phyloP scores from a whole-genome alignment of 2,888 invertebrate genomes.

The Vanessa cardui region DNA sequence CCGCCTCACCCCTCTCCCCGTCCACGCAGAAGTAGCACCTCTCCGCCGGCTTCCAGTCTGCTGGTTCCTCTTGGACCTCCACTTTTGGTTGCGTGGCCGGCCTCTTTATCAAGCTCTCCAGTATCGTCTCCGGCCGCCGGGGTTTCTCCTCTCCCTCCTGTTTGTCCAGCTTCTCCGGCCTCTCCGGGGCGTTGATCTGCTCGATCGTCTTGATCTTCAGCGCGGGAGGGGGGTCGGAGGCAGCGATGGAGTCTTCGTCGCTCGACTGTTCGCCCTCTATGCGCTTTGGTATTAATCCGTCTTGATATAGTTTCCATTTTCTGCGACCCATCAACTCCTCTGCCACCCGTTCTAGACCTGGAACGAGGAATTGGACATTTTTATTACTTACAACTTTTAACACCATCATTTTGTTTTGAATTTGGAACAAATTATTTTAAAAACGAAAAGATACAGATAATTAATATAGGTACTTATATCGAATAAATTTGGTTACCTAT shows the following conservation, averaged over 20 bases:
- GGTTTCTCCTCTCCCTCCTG: constrained; percentile 54
- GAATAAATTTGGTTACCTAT: too few relatives aligned
- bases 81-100: constrained; percentile 76
- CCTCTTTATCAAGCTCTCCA: constrained; percentile 79
- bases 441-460: too few relatives aligned
- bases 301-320: constrained; percentile 97
- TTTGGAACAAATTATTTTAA: too few relatives aligned
- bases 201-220: constrained; percentile 81
- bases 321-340: constrained; percentile 98
- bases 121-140: constrained; percentile 76
- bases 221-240: constrained; percentile 74
- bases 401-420: background rate
- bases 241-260: constrained; percentile 75
- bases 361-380: constrained; percentile 47
- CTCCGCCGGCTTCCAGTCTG: constrained; percentile 92
- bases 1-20: constrained; percentile 59
- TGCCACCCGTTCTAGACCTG: constrained; percentile 97
- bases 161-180: constrained; percentile 56
- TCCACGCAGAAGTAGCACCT: constrained; percentile 92
- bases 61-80: constrained; percentile 72
- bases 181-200: constrained; percentile 76
- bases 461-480: too few relatives aligned
- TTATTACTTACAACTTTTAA: background rate
- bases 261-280: constrained; percentile 70
- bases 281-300: constrained; percentile 83